A percentile compares a stretch with the other conserved stretches of the same genome.
Evolutionary conservation across 2,113 vertebrate species (phyloP).

Genomic region (Copsychus sechellarum): DNA sequence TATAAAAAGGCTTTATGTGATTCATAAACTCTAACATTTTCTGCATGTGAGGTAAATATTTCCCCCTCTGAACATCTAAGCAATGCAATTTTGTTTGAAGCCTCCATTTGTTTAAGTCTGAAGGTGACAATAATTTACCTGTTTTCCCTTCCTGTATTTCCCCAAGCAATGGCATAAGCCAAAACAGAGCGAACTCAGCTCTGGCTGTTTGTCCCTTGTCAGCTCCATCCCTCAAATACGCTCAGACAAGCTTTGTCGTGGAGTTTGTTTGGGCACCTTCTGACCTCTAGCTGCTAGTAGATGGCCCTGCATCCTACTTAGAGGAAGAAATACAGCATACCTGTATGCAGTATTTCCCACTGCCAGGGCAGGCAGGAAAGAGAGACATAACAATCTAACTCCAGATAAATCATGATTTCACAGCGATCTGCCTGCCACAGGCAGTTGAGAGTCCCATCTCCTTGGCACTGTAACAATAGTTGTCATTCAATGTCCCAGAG

Average conservation of each 20-base stretch:
- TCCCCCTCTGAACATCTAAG: conserved; percentile 27
- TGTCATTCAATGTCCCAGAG: conserved; percentile 21
- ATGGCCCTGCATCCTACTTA: not conserved
- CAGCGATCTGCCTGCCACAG: not conserved
- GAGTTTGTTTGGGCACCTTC: not conserved
- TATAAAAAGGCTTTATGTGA: conserved; percentile 12
- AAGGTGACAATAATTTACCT: conserved; percentile 40
- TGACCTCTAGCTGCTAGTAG: not conserved
- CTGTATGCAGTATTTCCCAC: not conserved
- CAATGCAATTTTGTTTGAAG: conserved; percentile 34
- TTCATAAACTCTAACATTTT: conserved; percentile 22
- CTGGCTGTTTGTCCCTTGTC: not conserved
- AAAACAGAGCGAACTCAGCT: conserved; percentile 12
- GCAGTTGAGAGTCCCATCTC: not conserved
- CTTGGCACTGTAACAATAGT: conserved; percentile 24
- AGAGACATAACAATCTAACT: not conserved
- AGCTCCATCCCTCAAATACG: not conserved
- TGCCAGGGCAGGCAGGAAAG: not conserved
- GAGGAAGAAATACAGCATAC: conserved; percentile 35
- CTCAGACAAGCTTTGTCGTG: not conserved
- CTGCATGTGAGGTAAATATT: not conserved
- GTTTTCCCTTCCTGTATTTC: not conserved
- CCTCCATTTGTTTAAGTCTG: conserved; percentile 43
- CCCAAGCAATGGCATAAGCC: not conserved
- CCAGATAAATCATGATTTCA: conserved; percentile 28